phyloP scores from a whole-genome alignment of 1,140 invertebrate species.

The Microplitis mediator region DNA sequence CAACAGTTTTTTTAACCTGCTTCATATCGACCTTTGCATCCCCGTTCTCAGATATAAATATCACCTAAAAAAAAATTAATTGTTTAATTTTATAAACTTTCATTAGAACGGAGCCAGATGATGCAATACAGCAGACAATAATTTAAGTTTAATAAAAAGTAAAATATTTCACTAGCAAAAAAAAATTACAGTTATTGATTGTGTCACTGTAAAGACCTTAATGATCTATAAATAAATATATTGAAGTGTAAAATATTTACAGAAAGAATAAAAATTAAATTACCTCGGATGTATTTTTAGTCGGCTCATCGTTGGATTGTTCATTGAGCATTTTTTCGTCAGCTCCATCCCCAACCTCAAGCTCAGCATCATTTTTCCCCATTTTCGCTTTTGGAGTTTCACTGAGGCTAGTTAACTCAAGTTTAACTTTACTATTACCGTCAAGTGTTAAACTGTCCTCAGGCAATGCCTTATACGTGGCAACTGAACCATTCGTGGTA shows the following conservation, averaged over 20 bases:
- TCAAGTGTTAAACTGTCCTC: slow-evolving; percentile 59
- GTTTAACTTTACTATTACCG: neutral
- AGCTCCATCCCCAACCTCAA: slow-evolving; percentile 63
- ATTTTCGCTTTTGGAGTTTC: slow-evolving; percentile 4
- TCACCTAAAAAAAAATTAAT: slow-evolving; percentile 60
- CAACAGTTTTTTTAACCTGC: slow-evolving; percentile 66
- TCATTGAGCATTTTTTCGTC: slow-evolving; percentile 73
- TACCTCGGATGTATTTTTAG: slow-evolving; percentile 65
- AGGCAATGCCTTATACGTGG: slow-evolving; percentile 67
- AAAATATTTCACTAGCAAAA: neutral
- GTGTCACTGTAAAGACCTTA: neutral
- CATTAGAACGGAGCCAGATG: neutral
- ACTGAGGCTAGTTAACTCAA: neutral
- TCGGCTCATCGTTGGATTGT: slow-evolving; percentile 66
- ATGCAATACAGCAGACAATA: neutral
- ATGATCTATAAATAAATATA: neutral
- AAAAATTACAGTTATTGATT: neutral
- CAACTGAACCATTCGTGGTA: slow-evolving; percentile 35
- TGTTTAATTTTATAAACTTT: neutral
- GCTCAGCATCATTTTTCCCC: slow-evolving; percentile 18
- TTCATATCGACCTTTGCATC: slow-evolving; percentile 87
- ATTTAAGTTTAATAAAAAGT: neutral
- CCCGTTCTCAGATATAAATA: slow-evolving; percentile 79
- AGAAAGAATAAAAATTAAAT: slow-evolving; percentile 13
- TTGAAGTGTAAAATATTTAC: neutral